Percentiles rank a stretch among this genome's conserved stretches.
Evolutionary conservation across 2,888 invertebrate genomes (phyloP).

Genomic region (Disparrhopalites patrizii): DNA sequence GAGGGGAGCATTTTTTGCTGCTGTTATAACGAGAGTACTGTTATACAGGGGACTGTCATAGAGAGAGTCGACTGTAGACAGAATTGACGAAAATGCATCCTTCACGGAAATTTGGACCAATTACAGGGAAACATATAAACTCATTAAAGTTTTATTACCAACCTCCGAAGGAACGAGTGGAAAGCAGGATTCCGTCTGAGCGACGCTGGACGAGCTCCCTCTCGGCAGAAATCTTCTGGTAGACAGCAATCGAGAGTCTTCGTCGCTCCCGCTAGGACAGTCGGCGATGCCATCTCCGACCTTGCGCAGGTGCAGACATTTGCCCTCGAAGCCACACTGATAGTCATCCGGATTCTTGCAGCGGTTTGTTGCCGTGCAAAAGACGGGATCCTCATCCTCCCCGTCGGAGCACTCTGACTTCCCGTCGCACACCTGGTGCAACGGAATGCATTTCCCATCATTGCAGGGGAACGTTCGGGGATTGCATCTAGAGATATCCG

Average conservation of each 20-base stretch:
- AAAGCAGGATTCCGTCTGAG: background rate
- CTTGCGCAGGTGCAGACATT: slow-evolving; percentile 1
- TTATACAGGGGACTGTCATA: too few relatives aligned
- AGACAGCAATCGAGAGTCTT: background rate
- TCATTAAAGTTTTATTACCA: too few relatives aligned
- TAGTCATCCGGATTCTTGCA: background rate
- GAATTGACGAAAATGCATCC: too few relatives aligned
- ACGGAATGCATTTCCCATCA: slow-evolving; percentile 12
- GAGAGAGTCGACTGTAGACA: too few relatives aligned
- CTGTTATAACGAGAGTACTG: too few relatives aligned
- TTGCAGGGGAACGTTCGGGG: slow-evolving; percentile 13
- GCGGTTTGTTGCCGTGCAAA: slow-evolving; percentile 8
- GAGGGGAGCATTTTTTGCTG: too few relatives aligned
- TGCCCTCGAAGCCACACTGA: slow-evolving; percentile 19
- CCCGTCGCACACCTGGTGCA: slow-evolving; percentile 14
- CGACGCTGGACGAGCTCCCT: background rate
- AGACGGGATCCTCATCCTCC: slow-evolving; percentile 20
- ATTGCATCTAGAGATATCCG: slow-evolving; percentile 3
- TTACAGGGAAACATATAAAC: too few relatives aligned
- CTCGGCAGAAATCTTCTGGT: background rate
- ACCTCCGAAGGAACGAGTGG: background rate
- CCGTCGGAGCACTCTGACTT: slow-evolving; percentile 14
- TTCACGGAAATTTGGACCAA: too few relatives aligned
- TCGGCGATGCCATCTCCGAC: slow-evolving; percentile 6
- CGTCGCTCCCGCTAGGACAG: slow-evolving; percentile 23